Conservation (phyloP, 2,888 invertebrate genomes). For the Eupithecia dodoneata region DNA sequence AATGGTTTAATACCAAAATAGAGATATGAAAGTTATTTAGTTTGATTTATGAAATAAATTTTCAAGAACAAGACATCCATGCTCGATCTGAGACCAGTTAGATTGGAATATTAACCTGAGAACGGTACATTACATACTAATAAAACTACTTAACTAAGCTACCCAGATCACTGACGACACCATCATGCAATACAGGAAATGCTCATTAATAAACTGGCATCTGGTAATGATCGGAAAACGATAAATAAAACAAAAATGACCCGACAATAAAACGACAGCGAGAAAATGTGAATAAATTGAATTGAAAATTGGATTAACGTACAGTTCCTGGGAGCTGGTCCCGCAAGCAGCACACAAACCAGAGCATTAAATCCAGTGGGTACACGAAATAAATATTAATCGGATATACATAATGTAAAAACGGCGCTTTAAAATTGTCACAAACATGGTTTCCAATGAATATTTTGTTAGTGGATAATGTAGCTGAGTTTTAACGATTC, state of each 20-base stretch:
- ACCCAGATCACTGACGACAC: conserved; percentile 30
- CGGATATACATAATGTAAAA: conserved; percentile 48
- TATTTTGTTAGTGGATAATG: conserved; percentile 40
- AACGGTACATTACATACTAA: conserved; percentile 39
- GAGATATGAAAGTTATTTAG: neutral
- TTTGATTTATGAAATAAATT: neutral
- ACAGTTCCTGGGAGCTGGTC: conserved; percentile 77
- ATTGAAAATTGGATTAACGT: conserved; percentile 65
- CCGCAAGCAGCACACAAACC: conserved; percentile 66
- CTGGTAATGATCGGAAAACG: conserved; percentile 42
- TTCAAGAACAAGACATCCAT: conserved; percentile 23
- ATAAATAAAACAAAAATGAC: conserved; percentile 44
- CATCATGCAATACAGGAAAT: conserved; percentile 41
- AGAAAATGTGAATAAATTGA: conserved; percentile 47
- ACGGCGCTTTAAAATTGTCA: conserved; percentile 39
- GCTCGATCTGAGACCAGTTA: conserved; percentile 25
- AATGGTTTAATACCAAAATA: neutral
- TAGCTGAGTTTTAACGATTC: conserved; percentile 29
- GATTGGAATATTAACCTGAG: neutral
- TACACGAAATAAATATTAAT: conserved; percentile 55
- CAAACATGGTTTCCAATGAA: conserved; percentile 44
- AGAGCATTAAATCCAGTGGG: conserved; percentile 60
- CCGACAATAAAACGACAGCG: conserved; percentile 43
- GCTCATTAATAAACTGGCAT: conserved; percentile 48
- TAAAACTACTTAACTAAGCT: conserved; percentile 41